These are phyloP conservation scores for Melanerpes formicivorus DNA, from an alignment of 2,113 vertebrate species.

Conservation along the genomic window DNA sequence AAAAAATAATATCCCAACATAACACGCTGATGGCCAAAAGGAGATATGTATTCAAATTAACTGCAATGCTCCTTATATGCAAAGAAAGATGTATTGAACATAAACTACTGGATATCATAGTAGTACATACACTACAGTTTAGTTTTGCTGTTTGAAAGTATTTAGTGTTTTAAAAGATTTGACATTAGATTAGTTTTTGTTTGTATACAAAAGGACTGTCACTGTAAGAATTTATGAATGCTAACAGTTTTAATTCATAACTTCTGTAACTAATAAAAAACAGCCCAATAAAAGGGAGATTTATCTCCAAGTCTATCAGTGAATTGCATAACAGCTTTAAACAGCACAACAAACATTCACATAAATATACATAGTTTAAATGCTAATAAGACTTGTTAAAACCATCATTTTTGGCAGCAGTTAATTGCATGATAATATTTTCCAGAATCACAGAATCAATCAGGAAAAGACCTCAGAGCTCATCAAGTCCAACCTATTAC, in stretches of 20 bases:
- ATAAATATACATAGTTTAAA: not conserved
- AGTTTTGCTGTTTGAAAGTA: not conserved
- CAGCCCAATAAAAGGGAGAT: not conserved
- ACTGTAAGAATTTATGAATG: not conserved
- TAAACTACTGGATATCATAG: not conserved
- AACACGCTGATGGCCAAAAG: not conserved
- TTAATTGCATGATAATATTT: conserved; percentile 18
- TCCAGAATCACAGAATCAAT: too few species aligned
- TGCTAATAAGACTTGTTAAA: conserved; percentile 33
- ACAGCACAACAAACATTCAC: not conserved
- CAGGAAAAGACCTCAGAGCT: too few species aligned
- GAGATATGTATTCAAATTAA: not conserved
- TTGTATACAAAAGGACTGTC: not conserved
- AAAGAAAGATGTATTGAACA: not conserved
- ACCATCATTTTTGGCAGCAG: conserved; percentile 1
- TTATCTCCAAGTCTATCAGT: not conserved
- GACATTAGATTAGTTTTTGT: not conserved
- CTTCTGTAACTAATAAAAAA: not conserved
- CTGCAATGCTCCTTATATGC: not conserved
- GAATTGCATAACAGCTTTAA: not conserved
- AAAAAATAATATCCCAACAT: not conserved
- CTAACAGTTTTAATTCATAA: not conserved
- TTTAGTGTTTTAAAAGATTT: not conserved
- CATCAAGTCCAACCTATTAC: too few species aligned
- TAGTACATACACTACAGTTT: not conserved